These are phyloP conservation scores for Lepeophtheirus nordmannii DNA, from an alignment of 2,888 invertebrate genomes.

Conservation along the genomic window DNA sequence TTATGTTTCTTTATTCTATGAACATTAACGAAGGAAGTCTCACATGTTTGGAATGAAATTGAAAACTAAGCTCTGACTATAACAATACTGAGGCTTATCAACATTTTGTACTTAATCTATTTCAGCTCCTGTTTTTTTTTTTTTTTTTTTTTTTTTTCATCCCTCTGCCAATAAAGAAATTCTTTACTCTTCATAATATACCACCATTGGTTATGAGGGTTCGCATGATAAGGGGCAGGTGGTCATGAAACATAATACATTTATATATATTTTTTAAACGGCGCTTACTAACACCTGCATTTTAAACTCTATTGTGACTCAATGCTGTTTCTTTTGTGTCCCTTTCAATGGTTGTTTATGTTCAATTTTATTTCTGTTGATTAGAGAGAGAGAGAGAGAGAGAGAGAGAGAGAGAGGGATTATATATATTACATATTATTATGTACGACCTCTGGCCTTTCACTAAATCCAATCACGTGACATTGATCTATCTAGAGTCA, in stretches of 20 bases:
- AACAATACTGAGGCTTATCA: neutral
- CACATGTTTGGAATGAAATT: neutral
- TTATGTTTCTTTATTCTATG: neutral
- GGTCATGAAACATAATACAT: neutral
- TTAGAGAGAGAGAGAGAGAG: too few species aligned
- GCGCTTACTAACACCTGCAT: slow-evolving; percentile 4
- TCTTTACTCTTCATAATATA: neutral
- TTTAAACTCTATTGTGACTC: neutral
- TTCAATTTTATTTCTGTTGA: too few species aligned
- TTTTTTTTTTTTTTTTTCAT: neutral
- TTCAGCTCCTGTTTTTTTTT: neutral
- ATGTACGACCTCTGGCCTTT: too few species aligned
- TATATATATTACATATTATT: too few species aligned
- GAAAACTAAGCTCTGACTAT: neutral
- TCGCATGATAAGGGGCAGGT: slow-evolving; percentile 3
- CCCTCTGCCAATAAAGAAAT: neutral
- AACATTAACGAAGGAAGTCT: neutral
- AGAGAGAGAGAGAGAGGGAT: too few species aligned
- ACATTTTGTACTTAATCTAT: neutral
- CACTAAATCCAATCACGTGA: too few species aligned
- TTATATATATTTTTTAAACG: neutral
- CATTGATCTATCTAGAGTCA: too few species aligned
- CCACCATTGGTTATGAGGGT: slow-evolving; percentile 1
- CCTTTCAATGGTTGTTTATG: too few species aligned
- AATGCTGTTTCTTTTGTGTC: too few species aligned